Evolutionary conservation across 1,140 invertebrate genomes (phyloP), one percentile per base, ranked within the genome.

Genomic region (Saccostrea glomerata): DNA sequence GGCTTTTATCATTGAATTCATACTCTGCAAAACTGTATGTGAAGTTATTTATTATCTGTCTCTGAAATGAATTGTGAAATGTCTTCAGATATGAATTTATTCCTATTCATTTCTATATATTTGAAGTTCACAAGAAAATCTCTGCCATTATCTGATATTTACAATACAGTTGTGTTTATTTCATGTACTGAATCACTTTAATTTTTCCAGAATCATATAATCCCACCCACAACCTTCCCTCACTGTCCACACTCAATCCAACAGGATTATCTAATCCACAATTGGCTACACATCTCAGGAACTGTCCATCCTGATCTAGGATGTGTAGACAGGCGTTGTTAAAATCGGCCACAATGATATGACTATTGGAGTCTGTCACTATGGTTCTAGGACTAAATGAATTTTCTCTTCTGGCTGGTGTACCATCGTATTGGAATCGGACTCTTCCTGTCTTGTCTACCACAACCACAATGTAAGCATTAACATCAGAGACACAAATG

Each of bases 391-490:
- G 60, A 66, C 60, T 66, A 66, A 66, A 66, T 66, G 20, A 4
- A 1, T 66, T 66, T 9, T 66, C 23, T 66, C 2, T 66, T 17
- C 13, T 73, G 66, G 66, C 66, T 25, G 66, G 23, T 73, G 66
- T 73, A 73, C 66, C 66, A 23, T 73, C 66, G 66, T 73, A 73
- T 73, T 11, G 66, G 25, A 73, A 73, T 73, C 66, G 66, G 25
- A 73, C 6, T 25, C 66, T 73, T 9, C 66, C 66, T 23, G 25
- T 11, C 25, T 23, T 15, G 25, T 73, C 66, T 2, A 73, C 23
- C 23, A 73, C 66, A 30, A 73, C 25, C 5, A 73, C 66, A 13
- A 30, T 73, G 23, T 73, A 5, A 25, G 66, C 66, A 73, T 73
- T 73, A 2, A 9, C 6, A 73, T 73, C 66, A 36, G 66, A 73